These are phyloP conservation scores for Pogonophryne albipinna DNA, from an alignment of 2,797 vertebrate genomes.

Conservation along the genomic window DNA sequence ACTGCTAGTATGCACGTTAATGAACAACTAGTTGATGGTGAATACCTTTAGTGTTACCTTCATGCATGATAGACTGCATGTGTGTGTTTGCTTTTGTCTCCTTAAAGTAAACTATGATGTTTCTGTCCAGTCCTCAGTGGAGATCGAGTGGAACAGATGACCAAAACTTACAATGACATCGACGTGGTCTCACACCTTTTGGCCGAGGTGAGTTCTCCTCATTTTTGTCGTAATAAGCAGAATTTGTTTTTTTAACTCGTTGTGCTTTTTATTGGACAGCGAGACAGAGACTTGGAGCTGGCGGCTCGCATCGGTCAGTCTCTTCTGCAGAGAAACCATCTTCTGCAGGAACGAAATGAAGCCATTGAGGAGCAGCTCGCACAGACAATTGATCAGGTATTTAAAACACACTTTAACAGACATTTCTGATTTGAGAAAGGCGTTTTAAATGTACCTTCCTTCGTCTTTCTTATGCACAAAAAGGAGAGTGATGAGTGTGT, in stretches of 20 bases:
- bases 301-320: constrained; percentile 97
- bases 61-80: not conserved
- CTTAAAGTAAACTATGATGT: not conserved
- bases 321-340: constrained; percentile 93
- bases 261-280: constrained; percentile 78
- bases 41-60: not conserved
- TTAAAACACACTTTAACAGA: constrained; percentile 1
- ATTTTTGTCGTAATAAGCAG: not conserved
- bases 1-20: too few relatives aligned
- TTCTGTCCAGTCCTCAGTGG: constrained; percentile 88
- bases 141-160: constrained; percentile 91
- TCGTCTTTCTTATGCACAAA: too few relatives aligned
- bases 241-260: not conserved
- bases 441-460: not conserved
- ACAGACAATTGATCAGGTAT: constrained; percentile 93
- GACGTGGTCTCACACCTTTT: constrained; percentile 94
- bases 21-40: too few relatives aligned
- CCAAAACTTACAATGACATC: constrained; percentile 92
- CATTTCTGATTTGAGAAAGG: not conserved
- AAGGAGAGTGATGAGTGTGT: not conserved
- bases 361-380: constrained; percentile 94
- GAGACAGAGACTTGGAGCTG: constrained; percentile 95
- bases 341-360: constrained; percentile 93
- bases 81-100: not conserved
- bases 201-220: constrained; percentile 87